Evolutionary conservation across 2,797 vertebrate species (phyloP).

Genomic region (Aplochiton taeniatus): DNA sequence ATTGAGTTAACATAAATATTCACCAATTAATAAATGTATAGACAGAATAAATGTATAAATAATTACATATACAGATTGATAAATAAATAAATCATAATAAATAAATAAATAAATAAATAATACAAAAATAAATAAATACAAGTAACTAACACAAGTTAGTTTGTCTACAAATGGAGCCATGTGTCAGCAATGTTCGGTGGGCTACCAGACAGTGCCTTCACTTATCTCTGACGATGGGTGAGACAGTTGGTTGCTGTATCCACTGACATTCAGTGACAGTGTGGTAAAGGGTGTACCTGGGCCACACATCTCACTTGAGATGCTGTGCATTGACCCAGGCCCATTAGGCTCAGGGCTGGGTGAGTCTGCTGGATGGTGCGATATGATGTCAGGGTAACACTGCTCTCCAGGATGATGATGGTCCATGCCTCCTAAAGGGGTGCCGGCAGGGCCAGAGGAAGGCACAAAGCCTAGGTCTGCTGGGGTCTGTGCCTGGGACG

Average conservation of each 20-base stretch:
- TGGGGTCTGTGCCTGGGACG: constrained; percentile 92
- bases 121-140: constrained; percentile 32
- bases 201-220: constrained; percentile 93
- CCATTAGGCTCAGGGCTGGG: constrained; percentile 91
- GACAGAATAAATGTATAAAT: constrained; percentile 45
- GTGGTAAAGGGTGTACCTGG: constrained; percentile 88
- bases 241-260: constrained; percentile 90
- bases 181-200: constrained; percentile 25
- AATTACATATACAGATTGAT: constrained; percentile 57
- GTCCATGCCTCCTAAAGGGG: constrained; percentile 82
- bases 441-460: constrained; percentile 85
- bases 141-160: constrained; percentile 7
- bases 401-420: constrained; percentile 79
- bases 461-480: constrained; percentile 90
- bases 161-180: constrained; percentile 46
- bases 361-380: constrained; percentile 85
- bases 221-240: constrained; percentile 93
- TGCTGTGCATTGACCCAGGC: constrained; percentile 87
- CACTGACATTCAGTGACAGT: constrained; percentile 83
- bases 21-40: constrained; percentile 44
- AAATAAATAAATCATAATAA: constrained; percentile 32
- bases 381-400: constrained; percentile 90
- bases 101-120: constrained; percentile 41
- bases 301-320: constrained; percentile 90
- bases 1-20: constrained; percentile 43